Percentiles rank a stretch among this genome's conserved stretches.
These are phyloP conservation scores for Rana temporaria DNA, from an alignment of 2,113 vertebrate species.

Conservation along the genomic window DNA sequence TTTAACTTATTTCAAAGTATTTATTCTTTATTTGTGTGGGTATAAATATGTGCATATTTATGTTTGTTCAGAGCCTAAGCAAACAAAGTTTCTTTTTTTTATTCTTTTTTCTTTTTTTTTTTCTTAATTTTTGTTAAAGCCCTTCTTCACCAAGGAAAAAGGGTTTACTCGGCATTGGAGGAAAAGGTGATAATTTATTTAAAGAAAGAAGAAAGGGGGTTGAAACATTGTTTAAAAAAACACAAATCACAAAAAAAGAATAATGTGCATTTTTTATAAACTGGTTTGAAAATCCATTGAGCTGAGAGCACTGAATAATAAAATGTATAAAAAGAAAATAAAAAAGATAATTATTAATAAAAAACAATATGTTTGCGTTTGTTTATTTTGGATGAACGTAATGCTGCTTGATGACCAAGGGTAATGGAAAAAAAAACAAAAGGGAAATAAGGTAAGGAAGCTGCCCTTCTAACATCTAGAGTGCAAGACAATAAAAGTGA, in stretches of 20 bases:
- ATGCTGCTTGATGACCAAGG: too few species aligned
- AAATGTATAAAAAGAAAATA: constrained; percentile 48
- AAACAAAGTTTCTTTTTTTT: constrained; percentile 43
- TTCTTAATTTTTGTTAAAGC: constrained; percentile 22
- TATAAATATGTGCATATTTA: constrained; percentile 61
- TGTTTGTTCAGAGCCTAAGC: constrained; percentile 75
- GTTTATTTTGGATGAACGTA: constrained; percentile 12
- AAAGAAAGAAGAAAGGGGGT: constrained; percentile 40
- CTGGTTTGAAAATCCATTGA: constrained; percentile 54
- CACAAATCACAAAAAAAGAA: constrained; percentile 47
- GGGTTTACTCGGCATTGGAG: constrained; percentile 26
- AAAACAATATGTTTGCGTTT: not conserved
- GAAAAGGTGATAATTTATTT: constrained; percentile 53
- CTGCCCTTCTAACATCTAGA: too few species aligned
- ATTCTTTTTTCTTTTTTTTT: constrained; percentile 3
- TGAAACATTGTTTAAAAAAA: constrained; percentile 54
- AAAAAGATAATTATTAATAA: constrained; percentile 56
- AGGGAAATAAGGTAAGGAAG: too few species aligned
- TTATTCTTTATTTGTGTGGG: constrained; percentile 58
- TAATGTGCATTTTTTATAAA: constrained; percentile 58
- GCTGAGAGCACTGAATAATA: constrained; percentile 56
- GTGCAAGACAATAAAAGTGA: too few species aligned
- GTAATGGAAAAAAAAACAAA: too few species aligned
- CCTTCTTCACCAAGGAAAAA: constrained; percentile 13
- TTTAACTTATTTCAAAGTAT: constrained; percentile 58